Base-by-base conservation (phyloP, 2,797 vertebrate genomes). In the Acomys russatus region DNA sequence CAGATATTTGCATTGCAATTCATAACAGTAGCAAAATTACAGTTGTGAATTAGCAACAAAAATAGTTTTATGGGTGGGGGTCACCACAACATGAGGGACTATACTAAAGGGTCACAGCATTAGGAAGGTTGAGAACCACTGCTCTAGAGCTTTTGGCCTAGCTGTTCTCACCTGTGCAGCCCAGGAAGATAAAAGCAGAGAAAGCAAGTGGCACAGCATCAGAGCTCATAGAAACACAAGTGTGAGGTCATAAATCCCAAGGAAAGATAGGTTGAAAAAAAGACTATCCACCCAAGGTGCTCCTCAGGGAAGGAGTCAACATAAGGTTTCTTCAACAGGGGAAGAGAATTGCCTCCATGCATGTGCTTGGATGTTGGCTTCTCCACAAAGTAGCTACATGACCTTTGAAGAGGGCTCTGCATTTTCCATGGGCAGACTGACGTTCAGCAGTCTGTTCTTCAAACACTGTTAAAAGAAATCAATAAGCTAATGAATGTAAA, bases 401-500 rank as follows among this genome's bases (percentile, higher is more conserved):
- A 78, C 59, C 66, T 92, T 64, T 11, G 56, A 30, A 33, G 73
- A 80, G 25, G 59, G 51, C 30, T 70, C 44, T 93, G 30, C 12
- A 20, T 23, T 92, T 94, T 87, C 87, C 44, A 74, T 70, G 33
- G 44, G 23, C 76, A 82, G n/a, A 74, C 33, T 63, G 35, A 44
- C 5, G 38, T 76, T 63, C 23, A 66, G 59, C 54, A 12, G 28
- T 51, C 78, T 4, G 0, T 74, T 64, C n/a, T 6, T 86, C 56
- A 49, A 93, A 73, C 51, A 91, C 80, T 61, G 59, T 92, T 82
- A 61, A 30, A 82, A 93, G 63, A 49, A 76, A 77, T 86, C 59
- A 82, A 90, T 85, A 77, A 96, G 22, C 63, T 92, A 95, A 91
- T 93, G 74, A 88, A 79, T 51, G n/a, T 49, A 88, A 94, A 91